Conservation (phyloP, 2,113 vertebrate species). For the Epinephelus moara region DNA sequence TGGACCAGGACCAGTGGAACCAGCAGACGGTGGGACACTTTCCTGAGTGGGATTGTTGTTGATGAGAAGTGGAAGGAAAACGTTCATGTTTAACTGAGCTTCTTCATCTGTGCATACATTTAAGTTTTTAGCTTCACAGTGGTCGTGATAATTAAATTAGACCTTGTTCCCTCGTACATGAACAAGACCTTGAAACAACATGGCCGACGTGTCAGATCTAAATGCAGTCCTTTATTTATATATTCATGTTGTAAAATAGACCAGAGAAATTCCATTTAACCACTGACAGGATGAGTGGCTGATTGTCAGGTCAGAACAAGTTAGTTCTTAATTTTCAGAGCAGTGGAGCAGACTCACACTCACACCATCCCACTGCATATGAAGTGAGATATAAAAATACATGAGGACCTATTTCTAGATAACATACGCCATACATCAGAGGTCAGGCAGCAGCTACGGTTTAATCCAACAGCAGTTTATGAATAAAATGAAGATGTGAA, state of each 20-base stretch:
- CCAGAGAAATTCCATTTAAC: not conserved
- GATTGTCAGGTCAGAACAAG: not conserved
- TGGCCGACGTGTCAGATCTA: not conserved
- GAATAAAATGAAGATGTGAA: not conserved
- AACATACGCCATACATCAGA: not conserved
- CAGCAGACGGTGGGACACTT: too few species aligned
- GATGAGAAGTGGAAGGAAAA: too few species aligned
- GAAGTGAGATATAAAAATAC: constrained; percentile 42
- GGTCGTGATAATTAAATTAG: not conserved
- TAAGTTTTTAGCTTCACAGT: not conserved
- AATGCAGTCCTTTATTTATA: not conserved
- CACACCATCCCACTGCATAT: not conserved
- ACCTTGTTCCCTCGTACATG: not conserved
- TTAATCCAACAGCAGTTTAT: not conserved
- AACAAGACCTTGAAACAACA: not conserved
- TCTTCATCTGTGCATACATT: not conserved
- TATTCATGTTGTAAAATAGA: constrained; percentile 1
- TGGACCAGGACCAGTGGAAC: too few species aligned
- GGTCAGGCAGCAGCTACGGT: not conserved
- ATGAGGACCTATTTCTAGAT: constrained; percentile 39
- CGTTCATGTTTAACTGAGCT: too few species aligned
- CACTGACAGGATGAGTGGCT: not conserved
- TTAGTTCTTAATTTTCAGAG: not conserved
- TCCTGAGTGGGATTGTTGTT: too few species aligned
- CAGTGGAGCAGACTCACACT: not conserved